phyloP scores from a whole-genome alignment of 2,797 vertebrate species.

The Gallirallus australis region DNA sequence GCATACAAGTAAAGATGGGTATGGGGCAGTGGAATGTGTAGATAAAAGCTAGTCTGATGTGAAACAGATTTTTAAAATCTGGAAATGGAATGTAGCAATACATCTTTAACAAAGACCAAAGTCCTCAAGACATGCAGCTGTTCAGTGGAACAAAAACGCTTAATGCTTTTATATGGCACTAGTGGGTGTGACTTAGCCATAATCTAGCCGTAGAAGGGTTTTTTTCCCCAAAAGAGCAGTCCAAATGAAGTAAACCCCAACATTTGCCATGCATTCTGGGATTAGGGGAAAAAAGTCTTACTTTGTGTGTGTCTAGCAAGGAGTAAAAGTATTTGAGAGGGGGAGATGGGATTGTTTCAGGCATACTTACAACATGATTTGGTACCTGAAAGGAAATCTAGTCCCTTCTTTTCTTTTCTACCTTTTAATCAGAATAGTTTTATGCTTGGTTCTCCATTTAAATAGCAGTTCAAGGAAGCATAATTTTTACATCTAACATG shows the following conservation, averaged over 20 bases:
- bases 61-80: slow-evolving; percentile 11
- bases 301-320: neutral
- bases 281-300: neutral
- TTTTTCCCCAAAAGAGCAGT: neutral
- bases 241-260: neutral
- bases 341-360: neutral
- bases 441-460: neutral
- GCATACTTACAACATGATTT: neutral
- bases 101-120: neutral
- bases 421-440: neutral
- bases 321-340: neutral
- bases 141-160: neutral
- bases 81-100: neutral
- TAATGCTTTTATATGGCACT: neutral
- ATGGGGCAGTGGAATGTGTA: neutral
- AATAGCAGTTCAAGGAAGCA: neutral
- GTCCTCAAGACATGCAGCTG: neutral
- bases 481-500: neutral
- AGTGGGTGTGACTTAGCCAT: neutral
- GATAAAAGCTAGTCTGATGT: neutral
- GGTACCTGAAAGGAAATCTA: neutral
- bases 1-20: neutral
- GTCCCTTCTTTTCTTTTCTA: neutral
- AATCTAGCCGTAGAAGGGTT: neutral
- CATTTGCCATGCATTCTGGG: neutral